A percentile compares a stretch with the other conserved stretches of the same genome.
Conservation (phyloP, 2,797 vertebrate genomes). For the Esox lucius region DNA sequence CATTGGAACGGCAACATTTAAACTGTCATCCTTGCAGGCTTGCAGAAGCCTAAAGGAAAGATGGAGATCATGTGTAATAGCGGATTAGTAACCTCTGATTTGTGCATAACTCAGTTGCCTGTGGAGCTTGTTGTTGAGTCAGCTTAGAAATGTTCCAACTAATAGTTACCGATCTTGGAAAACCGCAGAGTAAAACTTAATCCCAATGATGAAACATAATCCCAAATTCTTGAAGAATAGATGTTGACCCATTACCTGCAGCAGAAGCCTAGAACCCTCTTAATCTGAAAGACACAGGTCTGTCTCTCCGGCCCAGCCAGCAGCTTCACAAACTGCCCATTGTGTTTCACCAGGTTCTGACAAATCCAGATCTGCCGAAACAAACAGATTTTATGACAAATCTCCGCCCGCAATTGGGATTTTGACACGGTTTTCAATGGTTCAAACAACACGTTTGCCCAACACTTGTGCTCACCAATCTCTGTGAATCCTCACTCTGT, state of each 20-base stretch:
- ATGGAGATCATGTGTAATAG: constrained; percentile 6
- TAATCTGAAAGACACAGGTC: constrained; percentile 95
- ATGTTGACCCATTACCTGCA: constrained; percentile 66
- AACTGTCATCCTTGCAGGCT: constrained; percentile 83
- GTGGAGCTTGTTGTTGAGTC: not conserved
- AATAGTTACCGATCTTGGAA: not conserved
- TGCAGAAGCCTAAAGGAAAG: constrained; percentile 81
- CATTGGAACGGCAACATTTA: constrained; percentile 96
- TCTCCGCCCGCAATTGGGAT: not conserved
- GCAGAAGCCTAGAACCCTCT: constrained; percentile 88
- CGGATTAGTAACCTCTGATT: not conserved
- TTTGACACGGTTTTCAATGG: not conserved
- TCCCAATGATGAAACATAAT: too few species aligned
- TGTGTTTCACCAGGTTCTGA: constrained; percentile 93
- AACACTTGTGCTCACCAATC: constrained; percentile 82
- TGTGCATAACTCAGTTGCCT: not conserved
- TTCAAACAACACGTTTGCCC: not conserved
- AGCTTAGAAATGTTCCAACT: not conserved
- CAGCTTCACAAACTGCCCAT: constrained; percentile 87
- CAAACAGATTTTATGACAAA: constrained; percentile 18
- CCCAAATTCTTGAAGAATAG: not conserved
- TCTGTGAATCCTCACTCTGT: constrained; percentile 87
- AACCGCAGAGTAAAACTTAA: too few species aligned
- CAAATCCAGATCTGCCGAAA: constrained; percentile 90
- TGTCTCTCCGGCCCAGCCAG: constrained; percentile 85